phyloP scores from a whole-genome alignment of 2,113 vertebrate genomes.

The Hydrochoerus hydrochaeris region DNA sequence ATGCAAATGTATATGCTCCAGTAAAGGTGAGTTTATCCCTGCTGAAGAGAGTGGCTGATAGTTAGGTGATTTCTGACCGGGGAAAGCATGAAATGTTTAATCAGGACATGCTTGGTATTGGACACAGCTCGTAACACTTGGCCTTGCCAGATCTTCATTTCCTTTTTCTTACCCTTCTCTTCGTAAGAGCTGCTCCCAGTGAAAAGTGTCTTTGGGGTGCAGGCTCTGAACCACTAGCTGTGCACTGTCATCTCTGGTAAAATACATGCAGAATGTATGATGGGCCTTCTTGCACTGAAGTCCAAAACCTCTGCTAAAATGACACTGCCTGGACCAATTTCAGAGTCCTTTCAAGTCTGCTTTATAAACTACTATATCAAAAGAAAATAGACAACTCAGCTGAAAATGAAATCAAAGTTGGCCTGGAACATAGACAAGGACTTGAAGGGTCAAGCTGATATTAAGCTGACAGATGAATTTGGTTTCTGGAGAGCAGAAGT shows the following conservation, averaged over 20 bases:
- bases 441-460: slow-evolving; percentile 56
- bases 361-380: slow-evolving; percentile 75
- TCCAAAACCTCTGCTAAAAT: slow-evolving; percentile 80
- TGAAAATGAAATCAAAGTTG: slow-evolving; percentile 76
- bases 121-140: slow-evolving; percentile 81
- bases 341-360: slow-evolving; percentile 75
- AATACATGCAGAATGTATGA: slow-evolving; percentile 76
- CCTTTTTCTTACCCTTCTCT: slow-evolving; percentile 66
- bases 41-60: slow-evolving; percentile 74
- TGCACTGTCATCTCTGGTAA: slow-evolving; percentile 80
- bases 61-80: slow-evolving; percentile 79
- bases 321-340: slow-evolving; percentile 84
- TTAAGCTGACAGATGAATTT: slow-evolving; percentile 58
- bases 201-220: slow-evolving; percentile 79
- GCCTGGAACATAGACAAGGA: slow-evolving; percentile 53
- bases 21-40: slow-evolving; percentile 60
- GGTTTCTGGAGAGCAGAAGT: background rate
- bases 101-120: slow-evolving; percentile 83
- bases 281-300: slow-evolving; percentile 77
- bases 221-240: slow-evolving; percentile 65
- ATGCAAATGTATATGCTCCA: slow-evolving; percentile 75
- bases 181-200: slow-evolving; percentile 46
- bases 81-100: slow-evolving; percentile 78
- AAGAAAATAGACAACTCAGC: slow-evolving; percentile 73
- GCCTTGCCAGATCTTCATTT: slow-evolving; percentile 82